Base-by-base conservation (phyloP, 23 tunicate genomes). In the Styela clava region DNA sequence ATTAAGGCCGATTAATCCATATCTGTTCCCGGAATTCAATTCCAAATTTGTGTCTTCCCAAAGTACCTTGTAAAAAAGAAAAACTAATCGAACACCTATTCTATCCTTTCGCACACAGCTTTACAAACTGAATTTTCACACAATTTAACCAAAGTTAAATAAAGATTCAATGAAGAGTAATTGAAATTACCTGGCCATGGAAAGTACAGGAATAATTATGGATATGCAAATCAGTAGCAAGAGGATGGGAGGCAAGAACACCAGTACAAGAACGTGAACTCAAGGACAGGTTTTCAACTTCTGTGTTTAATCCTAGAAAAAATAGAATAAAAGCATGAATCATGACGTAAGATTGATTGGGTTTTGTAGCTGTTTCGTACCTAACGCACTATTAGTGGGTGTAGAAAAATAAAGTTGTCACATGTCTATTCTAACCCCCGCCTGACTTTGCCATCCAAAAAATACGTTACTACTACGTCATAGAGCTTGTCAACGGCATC, bases 1-100 rank as follows among this genome's bases (percentile, higher is more conserved):
- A 80, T 93, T 93, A 2, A 87, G 64, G 26, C 98, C 98, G 74
- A 93, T 83, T 1, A 93, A 35, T 36, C 98, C 98, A 74, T 93
- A 93, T 74, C 98, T 68, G 69, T 88, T 88, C 35, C 98, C 98
- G 84, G 81, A 51, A 64, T 93, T 93, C 51, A 93, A 81, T 68
- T 93, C 98, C 20, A 93, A 84, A 69, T 84, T 84, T 3, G 98
- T 93, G 81, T 93, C 94, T 84, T 84, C 83, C 78, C 86, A 93
- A 34, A 93, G 80, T 62, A 93, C 98, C 98, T 93, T 31, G 2
- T 18, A 28, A 84, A 18, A 44, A 44, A 7, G 33, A 12, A 44
- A 44, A 24, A 20, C 24, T 16, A 19, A 21, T 69, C 69, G 19
- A 69, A 67, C 27, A 30, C n/a, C 69, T 24, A 81, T 24, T 27